Conservation (phyloP, 2,888 invertebrate genomes). For the Agrochola macilenta region DNA sequence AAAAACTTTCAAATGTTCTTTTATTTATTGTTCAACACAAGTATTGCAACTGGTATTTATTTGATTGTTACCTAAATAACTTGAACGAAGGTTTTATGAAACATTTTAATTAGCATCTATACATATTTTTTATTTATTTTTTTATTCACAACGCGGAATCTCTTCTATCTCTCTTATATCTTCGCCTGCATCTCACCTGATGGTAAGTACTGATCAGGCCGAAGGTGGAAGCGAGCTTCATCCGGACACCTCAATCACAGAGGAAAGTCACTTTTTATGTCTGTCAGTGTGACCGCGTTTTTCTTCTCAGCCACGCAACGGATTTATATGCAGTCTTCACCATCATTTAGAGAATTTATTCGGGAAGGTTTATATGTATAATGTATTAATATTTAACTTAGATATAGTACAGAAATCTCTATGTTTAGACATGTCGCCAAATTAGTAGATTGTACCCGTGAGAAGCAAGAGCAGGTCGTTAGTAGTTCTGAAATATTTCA, state of each 20-base stretch:
- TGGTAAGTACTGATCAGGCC: too few species aligned
- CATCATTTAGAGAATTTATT: background rate
- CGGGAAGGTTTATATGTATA: background rate
- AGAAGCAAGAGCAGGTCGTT: too few species aligned
- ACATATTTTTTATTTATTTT: too few species aligned
- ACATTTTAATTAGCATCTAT: background rate
- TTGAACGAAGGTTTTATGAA: background rate
- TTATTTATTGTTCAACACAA: constrained; percentile 8
- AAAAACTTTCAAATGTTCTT: constrained; percentile 7
- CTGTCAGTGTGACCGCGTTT: background rate
- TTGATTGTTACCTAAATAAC: constrained; percentile 15
- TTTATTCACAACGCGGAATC: too few species aligned
- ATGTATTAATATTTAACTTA: background rate
- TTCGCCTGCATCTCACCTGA: too few species aligned
- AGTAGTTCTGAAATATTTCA: too few species aligned
- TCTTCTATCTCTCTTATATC: too few species aligned
- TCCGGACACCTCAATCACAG: too few species aligned
- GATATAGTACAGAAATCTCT: background rate
- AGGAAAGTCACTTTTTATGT: background rate
- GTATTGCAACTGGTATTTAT: constrained; percentile 25
- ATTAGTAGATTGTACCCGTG: background rate
- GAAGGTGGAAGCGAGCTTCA: too few species aligned
- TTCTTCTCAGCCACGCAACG: background rate
- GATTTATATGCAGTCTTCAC: background rate
- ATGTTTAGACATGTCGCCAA: background rate